These are phyloP conservation scores for Mechanitis mazaeus DNA, from an alignment of 2,888 invertebrate genomes.

Conservation along the genomic window DNA sequence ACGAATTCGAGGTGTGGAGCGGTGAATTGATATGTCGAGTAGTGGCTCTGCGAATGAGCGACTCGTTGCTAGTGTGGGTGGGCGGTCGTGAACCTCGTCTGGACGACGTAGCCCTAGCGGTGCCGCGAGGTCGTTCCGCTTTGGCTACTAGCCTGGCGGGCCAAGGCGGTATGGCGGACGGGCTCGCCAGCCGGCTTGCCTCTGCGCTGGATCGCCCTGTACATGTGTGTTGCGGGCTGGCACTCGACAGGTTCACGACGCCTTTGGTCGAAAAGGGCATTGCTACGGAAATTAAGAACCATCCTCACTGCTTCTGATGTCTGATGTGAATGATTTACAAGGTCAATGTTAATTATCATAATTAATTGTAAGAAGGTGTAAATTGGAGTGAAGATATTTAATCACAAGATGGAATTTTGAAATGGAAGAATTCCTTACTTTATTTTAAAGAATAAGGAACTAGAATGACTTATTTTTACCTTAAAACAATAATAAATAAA, in stretches of 20 bases:
- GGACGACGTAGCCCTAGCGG: conserved; percentile 42
- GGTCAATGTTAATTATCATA: no score
- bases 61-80: conserved; percentile 55
- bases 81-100: conserved; percentile 36
- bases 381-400: no score
- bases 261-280: conserved; percentile 47
- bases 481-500: no score
- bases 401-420: no score
- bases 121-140: conserved; percentile 33
- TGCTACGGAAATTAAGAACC: conserved; percentile 46
- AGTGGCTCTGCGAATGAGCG: conserved; percentile 45
- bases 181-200: conserved; percentile 46
- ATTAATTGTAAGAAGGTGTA: no score
- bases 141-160: conserved; percentile 32
- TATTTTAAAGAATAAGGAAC: no score
- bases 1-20: conserved; percentile 53
- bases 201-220: conserved; percentile 41
- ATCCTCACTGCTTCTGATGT: conserved; percentile 39
- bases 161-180: conserved; percentile 31
- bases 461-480: no score
- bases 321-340: neutral
- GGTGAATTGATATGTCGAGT: conserved; percentile 47
- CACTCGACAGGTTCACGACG: conserved; percentile 45
- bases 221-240: conserved; percentile 41
- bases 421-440: no score